phyloP scores from a whole-genome alignment of 2,888 invertebrate genomes.

The Cetonia aurata region DNA sequence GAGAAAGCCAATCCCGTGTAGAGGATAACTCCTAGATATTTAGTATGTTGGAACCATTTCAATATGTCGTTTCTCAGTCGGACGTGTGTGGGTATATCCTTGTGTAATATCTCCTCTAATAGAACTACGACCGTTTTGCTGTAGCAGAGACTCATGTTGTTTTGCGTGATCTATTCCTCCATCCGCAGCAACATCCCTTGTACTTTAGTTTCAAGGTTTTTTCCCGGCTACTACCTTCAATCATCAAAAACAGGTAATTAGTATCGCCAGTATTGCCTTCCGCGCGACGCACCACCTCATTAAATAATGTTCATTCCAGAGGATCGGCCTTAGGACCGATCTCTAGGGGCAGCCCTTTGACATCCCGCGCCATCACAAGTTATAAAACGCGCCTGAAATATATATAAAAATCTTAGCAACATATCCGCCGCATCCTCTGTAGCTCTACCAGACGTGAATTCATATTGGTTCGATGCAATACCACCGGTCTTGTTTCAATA shows the following conservation, averaged over 20 bases:
- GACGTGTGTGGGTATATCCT: background rate
- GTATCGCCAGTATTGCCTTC: background rate
- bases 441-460: too few species aligned
- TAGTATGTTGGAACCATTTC: background rate
- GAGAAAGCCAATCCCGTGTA: background rate
- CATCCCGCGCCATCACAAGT: too few species aligned
- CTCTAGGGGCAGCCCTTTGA: slow-evolving; percentile 2
- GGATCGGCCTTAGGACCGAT: background rate
- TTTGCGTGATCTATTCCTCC: background rate
- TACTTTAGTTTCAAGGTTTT: too few species aligned
- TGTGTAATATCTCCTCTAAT: background rate
- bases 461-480: too few species aligned
- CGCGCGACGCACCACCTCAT: background rate
- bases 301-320: background rate
- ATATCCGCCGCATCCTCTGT: too few species aligned
- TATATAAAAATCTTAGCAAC: too few species aligned
- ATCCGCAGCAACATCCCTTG: too few species aligned
- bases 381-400: too few species aligned
- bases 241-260: background rate
- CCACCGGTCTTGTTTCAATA: too few species aligned
- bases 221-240: too few species aligned
- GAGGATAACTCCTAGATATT: background rate
- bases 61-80: background rate
- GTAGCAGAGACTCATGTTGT: background rate
- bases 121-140: background rate